Evolutionary conservation across 2,797 vertebrate genomes (phyloP).

Genomic region (Chelidonichthys spinosus): DNA sequence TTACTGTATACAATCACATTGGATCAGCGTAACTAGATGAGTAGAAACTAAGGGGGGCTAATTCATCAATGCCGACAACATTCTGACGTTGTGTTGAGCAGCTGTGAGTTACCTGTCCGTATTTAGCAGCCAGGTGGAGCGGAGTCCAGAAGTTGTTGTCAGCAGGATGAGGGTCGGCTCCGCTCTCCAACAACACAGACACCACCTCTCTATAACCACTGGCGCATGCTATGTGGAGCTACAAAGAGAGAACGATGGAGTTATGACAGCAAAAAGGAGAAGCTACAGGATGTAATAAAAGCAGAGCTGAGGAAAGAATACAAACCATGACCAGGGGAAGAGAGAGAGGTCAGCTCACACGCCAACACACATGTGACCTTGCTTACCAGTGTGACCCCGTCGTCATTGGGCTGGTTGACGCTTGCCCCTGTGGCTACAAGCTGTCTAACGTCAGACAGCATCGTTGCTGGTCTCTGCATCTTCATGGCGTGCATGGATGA

Average conservation of each 20-base stretch:
- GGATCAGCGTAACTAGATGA: conserved; percentile 30
- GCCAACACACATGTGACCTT: not conserved
- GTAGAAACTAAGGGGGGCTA: conserved; percentile 11
- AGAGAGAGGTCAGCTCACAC: not conserved
- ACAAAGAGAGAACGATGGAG: conserved; percentile 16
- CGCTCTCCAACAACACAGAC: conserved; percentile 87
- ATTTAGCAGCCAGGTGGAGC: conserved; percentile 94
- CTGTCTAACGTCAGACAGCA: conserved; percentile 91
- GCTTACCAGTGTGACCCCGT: conserved; percentile 93
- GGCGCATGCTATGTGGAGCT: conserved; percentile 94
- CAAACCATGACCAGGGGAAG: not conserved
- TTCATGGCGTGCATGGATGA: conserved; percentile 88
- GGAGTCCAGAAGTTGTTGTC: conserved; percentile 93
- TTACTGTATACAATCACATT: conserved; percentile 19
- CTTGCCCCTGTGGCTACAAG: conserved; percentile 86
- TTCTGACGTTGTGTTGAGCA: conserved; percentile 11
- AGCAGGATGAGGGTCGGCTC: conserved; percentile 85
- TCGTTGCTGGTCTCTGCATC: conserved; percentile 86
- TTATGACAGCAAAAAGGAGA: not conserved
- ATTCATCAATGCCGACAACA: conserved; percentile 23
- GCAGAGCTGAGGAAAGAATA: not conserved
- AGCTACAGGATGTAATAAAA: not conserved
- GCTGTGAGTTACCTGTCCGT: conserved; percentile 89
- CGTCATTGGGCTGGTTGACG: conserved; percentile 89
- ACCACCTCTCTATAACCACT: conserved; percentile 92